Percentiles rank a stretch among this genome's conserved stretches.
Evolutionary conservation across 1,140 invertebrate species (phyloP).

Genomic region (Pseudomyrmex flavicornis): DNA sequence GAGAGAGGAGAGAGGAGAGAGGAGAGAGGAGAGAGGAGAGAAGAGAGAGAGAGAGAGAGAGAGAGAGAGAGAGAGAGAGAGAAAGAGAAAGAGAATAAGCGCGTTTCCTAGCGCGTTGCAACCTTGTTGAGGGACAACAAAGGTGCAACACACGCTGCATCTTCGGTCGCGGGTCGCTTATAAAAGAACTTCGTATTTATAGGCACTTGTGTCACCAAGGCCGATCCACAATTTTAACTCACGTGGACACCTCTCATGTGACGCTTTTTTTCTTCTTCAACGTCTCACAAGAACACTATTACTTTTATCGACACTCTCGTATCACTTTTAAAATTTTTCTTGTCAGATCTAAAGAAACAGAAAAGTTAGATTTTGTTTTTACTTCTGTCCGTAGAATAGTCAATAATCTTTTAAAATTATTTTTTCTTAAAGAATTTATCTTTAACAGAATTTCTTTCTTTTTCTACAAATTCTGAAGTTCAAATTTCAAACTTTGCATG

Average conservation of each 20-base stretch:
- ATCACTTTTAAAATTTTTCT: neutral
- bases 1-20: no score
- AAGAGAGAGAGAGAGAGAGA: neutral
- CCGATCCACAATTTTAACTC: slow-evolving; percentile 59
- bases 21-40: neutral
- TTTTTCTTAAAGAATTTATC: no score
- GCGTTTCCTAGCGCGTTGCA: slow-evolving; percentile 40
- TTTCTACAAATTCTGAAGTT: neutral
- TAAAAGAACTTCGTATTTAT: slow-evolving; percentile 57
- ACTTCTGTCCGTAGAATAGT: neutral
- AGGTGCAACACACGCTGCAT: slow-evolving; percentile 42
- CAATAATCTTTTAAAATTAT: neutral
- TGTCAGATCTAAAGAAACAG: neutral
- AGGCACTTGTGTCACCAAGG: slow-evolving; percentile 47
- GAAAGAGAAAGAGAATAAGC: neutral
- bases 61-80: neutral
- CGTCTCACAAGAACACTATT: neutral
- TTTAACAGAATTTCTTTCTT: neutral
- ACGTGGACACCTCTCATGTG: slow-evolving; percentile 47
- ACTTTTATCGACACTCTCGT: neutral
- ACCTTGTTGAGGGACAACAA: slow-evolving; percentile 43
- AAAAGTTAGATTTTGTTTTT: neutral
- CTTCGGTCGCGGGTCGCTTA: slow-evolving; percentile 51
- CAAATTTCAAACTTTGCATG: neutral
- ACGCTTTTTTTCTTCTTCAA: slow-evolving; percentile 26